phyloP scores from a whole-genome alignment of 2,797 vertebrate genomes.

The Takifugu rubripes region DNA sequence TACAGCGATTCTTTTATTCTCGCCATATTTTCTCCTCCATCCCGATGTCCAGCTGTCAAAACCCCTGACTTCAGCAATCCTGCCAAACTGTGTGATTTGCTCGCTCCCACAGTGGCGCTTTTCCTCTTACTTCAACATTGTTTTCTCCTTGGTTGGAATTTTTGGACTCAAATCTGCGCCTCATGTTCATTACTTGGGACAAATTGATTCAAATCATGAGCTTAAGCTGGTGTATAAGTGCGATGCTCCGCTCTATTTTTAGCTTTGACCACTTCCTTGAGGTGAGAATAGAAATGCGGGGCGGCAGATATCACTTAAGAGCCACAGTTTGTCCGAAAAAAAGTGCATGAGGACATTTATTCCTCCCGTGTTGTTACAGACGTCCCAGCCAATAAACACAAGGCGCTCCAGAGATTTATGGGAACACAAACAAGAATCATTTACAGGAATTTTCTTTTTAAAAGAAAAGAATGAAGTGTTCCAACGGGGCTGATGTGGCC shows the following conservation, averaged over 20 bases:
- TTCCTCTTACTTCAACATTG: too few species aligned
- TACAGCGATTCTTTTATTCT: slow-evolving; percentile 47
- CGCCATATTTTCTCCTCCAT: slow-evolving; percentile 32
- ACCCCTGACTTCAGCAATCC: slow-evolving; percentile 44
- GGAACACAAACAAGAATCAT: slow-evolving; percentile 54
- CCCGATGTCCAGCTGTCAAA: slow-evolving; percentile 62
- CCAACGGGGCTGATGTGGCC: slow-evolving; percentile 13
- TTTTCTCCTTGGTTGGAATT: too few species aligned
- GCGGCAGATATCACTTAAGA: background rate
- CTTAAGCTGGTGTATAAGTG: background rate
- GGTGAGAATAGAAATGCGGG: background rate
- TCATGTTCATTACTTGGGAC: background rate
- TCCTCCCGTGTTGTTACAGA: slow-evolving; percentile 27
- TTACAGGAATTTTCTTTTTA: slow-evolving; percentile 1
- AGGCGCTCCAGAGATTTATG: slow-evolving; percentile 28
- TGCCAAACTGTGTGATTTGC: slow-evolving; percentile 27
- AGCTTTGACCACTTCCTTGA: slow-evolving; percentile 34
- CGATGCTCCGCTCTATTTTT: background rate
- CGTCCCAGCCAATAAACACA: slow-evolving; percentile 55
- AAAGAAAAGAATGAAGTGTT: slow-evolving; percentile 24
- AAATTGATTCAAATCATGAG: background rate
- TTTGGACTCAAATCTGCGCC: too few species aligned
- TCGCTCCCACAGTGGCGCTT: background rate
- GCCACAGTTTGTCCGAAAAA: too few species aligned
- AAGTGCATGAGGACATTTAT: slow-evolving; percentile 38